A percentile compares a stretch with the other conserved stretches of the same genome.
These are phyloP conservation scores for Phoxinus phoxinus DNA, from an alignment of 2,113 vertebrate species.

Conservation along the genomic window DNA sequence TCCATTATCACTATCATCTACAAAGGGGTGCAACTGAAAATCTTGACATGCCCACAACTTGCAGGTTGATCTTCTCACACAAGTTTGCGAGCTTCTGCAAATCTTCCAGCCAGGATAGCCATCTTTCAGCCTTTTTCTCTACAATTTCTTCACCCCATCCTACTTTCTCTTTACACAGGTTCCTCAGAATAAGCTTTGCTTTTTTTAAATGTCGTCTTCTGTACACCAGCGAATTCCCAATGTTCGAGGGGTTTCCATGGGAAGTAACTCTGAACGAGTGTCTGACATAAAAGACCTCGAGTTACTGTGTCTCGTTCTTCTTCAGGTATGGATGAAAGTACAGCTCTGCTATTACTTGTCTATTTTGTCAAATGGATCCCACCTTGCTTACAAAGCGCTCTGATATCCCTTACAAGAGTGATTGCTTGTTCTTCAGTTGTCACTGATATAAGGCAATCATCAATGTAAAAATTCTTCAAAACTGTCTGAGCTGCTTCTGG, in stretches of 20 bases:
- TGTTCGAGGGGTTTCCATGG: conserved; percentile 37
- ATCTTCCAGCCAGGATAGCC: not conserved
- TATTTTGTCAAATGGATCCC: conserved; percentile 38
- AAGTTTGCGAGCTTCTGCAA: not conserved
- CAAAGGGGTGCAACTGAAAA: conserved; percentile 28
- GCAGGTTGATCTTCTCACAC: not conserved
- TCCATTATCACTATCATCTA: not conserved
- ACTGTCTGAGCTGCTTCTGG: conserved; percentile 20
- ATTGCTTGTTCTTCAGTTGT: conserved; percentile 28
- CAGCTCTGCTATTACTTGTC: conserved; percentile 45
- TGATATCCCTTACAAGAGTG: conserved; percentile 5
- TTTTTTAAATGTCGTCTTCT: conserved; percentile 45
- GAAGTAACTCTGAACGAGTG: conserved; percentile 20
- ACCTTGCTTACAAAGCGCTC: not conserved
- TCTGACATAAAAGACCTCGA: no score
- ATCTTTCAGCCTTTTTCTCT: not conserved
- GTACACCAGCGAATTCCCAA: conserved; percentile 42
- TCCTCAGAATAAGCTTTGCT: conserved; percentile 23
- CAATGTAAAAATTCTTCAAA: conserved; percentile 44
- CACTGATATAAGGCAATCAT: conserved; percentile 44
- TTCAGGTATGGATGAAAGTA: conserved; percentile 38
- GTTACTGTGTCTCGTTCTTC: conserved; percentile 32
- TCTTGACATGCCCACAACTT: not conserved
- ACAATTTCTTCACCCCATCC: conserved; percentile 24
- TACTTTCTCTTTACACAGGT: conserved; percentile 21